Evolutionary conservation across 2,888 invertebrate species (phyloP).

Genomic region (Drosophila cognata): DNA sequence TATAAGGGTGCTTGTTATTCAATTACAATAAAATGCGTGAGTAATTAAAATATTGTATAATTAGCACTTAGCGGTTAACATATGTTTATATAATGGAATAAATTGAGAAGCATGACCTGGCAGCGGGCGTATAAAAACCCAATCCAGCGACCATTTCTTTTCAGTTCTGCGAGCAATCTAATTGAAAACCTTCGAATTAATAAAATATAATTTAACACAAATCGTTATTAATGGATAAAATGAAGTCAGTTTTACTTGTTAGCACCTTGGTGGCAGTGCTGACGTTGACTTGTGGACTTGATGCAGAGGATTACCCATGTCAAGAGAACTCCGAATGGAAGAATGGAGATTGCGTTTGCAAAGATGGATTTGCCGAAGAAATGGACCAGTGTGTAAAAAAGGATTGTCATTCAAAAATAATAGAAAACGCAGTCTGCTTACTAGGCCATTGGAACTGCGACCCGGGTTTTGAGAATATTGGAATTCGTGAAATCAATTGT

Average conservation of each 20-base stretch:
- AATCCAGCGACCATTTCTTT: not conserved
- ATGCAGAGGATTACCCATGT: not conserved
- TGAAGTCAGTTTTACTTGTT: conserved; percentile 1
- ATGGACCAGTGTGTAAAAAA: not conserved
- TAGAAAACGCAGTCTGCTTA: not conserved
- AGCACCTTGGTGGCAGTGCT: not conserved
- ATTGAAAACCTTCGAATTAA: not conserved
- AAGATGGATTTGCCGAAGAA: fast-evolving
- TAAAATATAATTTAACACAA: not conserved
- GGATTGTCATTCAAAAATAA: too few species aligned
- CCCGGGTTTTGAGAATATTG: fast-evolving
- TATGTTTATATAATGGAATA: not conserved
- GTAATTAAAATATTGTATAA: not conserved
- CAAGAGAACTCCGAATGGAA: fast-evolving
- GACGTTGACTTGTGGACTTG: not conserved
- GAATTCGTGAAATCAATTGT: not conserved
- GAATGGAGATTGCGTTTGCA: not conserved
- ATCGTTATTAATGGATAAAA: not conserved
- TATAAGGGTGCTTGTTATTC: not conserved
- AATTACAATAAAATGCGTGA: not conserved
- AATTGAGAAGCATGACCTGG: not conserved
- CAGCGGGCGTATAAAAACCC: conserved; percentile 8
- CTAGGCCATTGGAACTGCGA: not conserved
- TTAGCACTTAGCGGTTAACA: not conserved
- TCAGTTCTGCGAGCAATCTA: conserved; percentile 10